Evolutionary conservation across 2,797 vertebrate species (phyloP).

Genomic region (Syncerus caffer): DNA sequence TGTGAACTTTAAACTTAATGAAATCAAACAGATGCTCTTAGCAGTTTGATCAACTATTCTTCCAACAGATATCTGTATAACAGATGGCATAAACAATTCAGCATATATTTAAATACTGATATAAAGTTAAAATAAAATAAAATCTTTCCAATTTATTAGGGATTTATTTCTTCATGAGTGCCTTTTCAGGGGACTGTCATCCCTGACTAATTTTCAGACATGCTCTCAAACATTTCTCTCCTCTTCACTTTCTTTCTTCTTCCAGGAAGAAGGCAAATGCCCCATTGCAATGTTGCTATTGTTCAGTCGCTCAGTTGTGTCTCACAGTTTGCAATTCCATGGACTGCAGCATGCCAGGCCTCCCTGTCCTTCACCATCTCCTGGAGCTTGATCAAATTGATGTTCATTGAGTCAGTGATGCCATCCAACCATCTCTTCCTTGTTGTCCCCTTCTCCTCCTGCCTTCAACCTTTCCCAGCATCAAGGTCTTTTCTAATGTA

Average conservation of each 20-base stretch:
- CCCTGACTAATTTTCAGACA: constrained; percentile 41
- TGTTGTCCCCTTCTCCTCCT: background rate
- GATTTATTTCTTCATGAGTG: background rate
- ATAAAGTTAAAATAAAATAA: constrained; percentile 32
- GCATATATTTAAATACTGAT: constrained; percentile 56
- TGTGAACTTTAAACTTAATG: constrained; percentile 44
- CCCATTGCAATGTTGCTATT: background rate
- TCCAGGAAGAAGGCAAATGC: background rate
- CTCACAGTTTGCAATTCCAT: background rate
- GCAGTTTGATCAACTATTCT: constrained; percentile 65
- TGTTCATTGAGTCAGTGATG: background rate
- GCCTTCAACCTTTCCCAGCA: background rate
- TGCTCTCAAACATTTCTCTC: background rate
- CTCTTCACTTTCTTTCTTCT: background rate
- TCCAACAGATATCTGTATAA: constrained; percentile 53
- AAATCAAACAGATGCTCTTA: constrained; percentile 68
- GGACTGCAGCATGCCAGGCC: background rate
- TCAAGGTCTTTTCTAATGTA: background rate
- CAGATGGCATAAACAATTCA: constrained; percentile 71
- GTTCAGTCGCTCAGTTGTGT: fast-evolving
- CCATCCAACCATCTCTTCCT: background rate
- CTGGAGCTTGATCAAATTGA: background rate
- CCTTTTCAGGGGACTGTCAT: background rate
- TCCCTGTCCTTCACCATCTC: background rate
- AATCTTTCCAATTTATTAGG: constrained; percentile 40